Evolutionary conservation across 1,140 invertebrate genomes (phyloP), one percentile per base, ranked within the genome.

Genomic region (Limonius californicus): DNA sequence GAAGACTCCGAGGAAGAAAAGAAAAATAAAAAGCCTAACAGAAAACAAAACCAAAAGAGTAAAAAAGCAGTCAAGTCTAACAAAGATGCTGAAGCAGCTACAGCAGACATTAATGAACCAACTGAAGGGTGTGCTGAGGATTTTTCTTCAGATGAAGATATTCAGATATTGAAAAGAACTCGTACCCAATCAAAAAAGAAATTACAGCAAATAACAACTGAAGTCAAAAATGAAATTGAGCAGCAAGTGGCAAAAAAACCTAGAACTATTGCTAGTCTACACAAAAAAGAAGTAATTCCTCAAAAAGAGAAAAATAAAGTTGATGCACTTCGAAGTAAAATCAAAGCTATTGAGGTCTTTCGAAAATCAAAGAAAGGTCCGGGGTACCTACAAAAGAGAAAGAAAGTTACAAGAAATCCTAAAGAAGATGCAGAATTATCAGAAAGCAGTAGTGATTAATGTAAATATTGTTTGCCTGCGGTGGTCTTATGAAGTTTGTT

Each of bases 341-440:
- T 88, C 32, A 86, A 87, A 74, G 90, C 90, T 8, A 89, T 90
- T 43, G 88, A 90, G 75, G 65, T 89, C 57, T 85, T 89, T 66
- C 83, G 86, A 66, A 89, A 86, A 72, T 84, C 86, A 4, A 85
- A 84, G 68, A 78, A 81, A 68, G 83, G 83, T 65, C 74, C 80
- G n/a, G 81, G 77, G 43, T 80, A 74, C 64, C 78, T 82, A 53
- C 79, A 76, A 61, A 81, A 81, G 60, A 73, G 79, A 39, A 76
- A 74, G 57, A 77, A 74, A 55, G 75, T 70, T 58, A 23, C 71
- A 14, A 76, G 74, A 54, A 69, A 78, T 69, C 77, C 83, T 1
- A 83, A 83, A 74, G 77, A 81, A 47, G 81, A 86, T 65, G 85
- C 85, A 32, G 80, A 84, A 14, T 78, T 89, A 32, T 89, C 87